Conservation (phyloP, 1,140 invertebrate species). For the Sycophaga agraensis region DNA sequence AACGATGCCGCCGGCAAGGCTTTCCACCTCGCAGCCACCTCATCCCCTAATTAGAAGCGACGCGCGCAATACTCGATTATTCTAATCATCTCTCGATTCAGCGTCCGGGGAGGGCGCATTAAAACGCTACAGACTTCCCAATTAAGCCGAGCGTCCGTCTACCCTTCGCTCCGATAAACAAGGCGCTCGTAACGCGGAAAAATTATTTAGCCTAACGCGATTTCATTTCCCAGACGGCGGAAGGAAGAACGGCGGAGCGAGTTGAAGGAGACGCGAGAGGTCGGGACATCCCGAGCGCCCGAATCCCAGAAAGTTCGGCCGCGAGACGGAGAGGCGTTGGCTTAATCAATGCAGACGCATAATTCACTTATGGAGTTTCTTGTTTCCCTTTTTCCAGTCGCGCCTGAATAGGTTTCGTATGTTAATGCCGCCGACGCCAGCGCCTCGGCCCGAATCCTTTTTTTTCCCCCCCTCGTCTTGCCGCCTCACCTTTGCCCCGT, state of each 20-base stretch:
- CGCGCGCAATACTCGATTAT: too few species aligned
- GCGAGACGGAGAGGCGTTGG: constrained; percentile 5
- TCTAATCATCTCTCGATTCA: too few species aligned
- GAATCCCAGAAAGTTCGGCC: constrained; percentile 2
- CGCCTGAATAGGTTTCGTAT: constrained; percentile 27
- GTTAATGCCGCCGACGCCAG: constrained; percentile 8
- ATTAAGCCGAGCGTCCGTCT: too few species aligned
- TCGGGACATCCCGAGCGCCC: neutral
- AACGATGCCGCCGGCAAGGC: neutral
- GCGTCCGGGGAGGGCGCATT: neutral
- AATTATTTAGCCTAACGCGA: too few species aligned
- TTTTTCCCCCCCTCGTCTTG: constrained; percentile 1
- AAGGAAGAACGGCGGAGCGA: neutral
- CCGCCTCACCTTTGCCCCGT: neutral
- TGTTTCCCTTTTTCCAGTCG: constrained; percentile 17
- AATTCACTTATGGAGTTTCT: constrained; percentile 22
- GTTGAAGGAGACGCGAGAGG: neutral
- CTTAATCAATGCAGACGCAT: constrained; percentile 27
- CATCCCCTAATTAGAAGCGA: too few species aligned
- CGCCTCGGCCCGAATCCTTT: too few species aligned
- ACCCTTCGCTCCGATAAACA: neutral
- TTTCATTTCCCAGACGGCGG: neutral
- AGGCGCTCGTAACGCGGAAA: neutral
- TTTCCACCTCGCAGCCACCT: neutral
- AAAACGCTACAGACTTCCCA: too few species aligned